Conservation (phyloP, 2,888 invertebrate species). For the Pycnomerus fuliginosus region DNA sequence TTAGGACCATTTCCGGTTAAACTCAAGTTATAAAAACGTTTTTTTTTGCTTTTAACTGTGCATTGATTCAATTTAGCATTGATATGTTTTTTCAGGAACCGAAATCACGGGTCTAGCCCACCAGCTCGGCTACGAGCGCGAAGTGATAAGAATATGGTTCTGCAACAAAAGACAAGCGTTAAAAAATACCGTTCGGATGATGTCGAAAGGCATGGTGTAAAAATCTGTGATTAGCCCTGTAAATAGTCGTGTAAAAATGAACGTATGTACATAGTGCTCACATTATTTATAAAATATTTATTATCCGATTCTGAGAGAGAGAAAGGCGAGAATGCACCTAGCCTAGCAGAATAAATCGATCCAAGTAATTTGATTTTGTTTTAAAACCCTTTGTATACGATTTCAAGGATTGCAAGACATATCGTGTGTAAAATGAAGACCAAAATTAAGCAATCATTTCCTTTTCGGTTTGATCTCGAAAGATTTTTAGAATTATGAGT, state of each 20-base stretch:
- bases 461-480: slow-evolving; percentile 1
- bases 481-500: too few species aligned
- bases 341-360: slow-evolving; percentile 17
- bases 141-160: slow-evolving; percentile 99
- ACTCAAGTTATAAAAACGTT: not conserved
- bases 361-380: slow-evolving; percentile 14
- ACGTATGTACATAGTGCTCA: slow-evolving; percentile 10
- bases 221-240: slow-evolving; percentile 32
- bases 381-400: slow-evolving; percentile 11
- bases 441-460: too few species aligned
- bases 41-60: not conserved
- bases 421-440: not conserved
- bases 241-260: slow-evolving; percentile 25
- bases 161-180: slow-evolving; percentile 98
- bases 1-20: not conserved
- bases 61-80: not conserved
- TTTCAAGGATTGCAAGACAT: slow-evolving; percentile 1
- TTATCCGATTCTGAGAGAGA: too few species aligned
- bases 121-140: slow-evolving; percentile 93
- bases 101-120: slow-evolving; percentile 96
- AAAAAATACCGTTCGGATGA: slow-evolving; percentile 96
- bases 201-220: slow-evolving; percentile 83
- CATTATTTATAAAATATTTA: slow-evolving; percentile 15
- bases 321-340: slow-evolving; percentile 7
- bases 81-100: slow-evolving; percentile 67